Percentiles rank a stretch among this genome's conserved stretches.
These are phyloP conservation scores for Athrips mouffetella DNA, from an alignment of 2,888 invertebrate genomes.

Conservation along the genomic window DNA sequence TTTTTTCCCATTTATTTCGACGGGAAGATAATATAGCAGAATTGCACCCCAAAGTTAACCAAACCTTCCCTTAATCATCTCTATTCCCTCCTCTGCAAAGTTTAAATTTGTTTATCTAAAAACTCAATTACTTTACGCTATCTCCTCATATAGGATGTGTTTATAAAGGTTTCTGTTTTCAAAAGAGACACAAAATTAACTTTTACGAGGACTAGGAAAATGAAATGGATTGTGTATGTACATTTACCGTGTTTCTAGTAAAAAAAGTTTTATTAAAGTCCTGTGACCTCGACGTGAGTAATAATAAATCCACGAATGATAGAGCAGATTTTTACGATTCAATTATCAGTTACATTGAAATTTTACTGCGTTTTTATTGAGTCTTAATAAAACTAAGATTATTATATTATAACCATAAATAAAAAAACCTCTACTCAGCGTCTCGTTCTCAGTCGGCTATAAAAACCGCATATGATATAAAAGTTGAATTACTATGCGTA, in stretches of 20 bases:
- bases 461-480: slow-evolving; percentile 57
- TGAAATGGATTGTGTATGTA: slow-evolving; percentile 15
- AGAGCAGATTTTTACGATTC: slow-evolving; percentile 6
- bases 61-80: slow-evolving; percentile 26
- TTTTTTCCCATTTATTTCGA: slow-evolving; percentile 76
- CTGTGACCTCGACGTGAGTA: background rate
- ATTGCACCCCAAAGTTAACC: slow-evolving; percentile 56
- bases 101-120: slow-evolving; percentile 31
- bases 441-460: slow-evolving; percentile 51
- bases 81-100: slow-evolving; percentile 33
- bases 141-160: slow-evolving; percentile 63
- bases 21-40: slow-evolving; percentile 60
- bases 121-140: slow-evolving; percentile 67
- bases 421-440: slow-evolving; percentile 22
- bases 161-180: slow-evolving; percentile 53
- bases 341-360: slow-evolving; percentile 9
- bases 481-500: slow-evolving; percentile 59
- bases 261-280: background rate
- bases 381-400: slow-evolving; percentile 15
- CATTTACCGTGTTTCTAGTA: background rate
- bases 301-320: background rate
- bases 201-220: slow-evolving; percentile 43
- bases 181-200: slow-evolving; percentile 63
- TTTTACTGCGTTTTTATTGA: slow-evolving; percentile 13
- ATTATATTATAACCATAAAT: slow-evolving; percentile 17